Base-by-base conservation (phyloP, 2,113 vertebrate species). In the Dipodomys merriami region DNA sequence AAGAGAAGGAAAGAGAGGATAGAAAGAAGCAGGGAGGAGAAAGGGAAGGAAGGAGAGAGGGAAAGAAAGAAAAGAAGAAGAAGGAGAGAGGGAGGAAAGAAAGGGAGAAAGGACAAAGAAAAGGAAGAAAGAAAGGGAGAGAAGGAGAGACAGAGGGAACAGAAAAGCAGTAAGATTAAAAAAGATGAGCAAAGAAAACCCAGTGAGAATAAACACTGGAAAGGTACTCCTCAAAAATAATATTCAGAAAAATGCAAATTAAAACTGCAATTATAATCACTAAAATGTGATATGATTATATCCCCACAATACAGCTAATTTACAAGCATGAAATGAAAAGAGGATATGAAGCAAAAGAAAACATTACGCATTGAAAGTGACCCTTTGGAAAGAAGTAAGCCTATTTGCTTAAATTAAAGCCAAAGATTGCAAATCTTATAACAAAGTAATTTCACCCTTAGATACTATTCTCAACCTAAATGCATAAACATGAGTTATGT, bases 401-500 rank as follows among this genome's bases (percentile, higher is more conserved):
- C 19, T n/a, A 57, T 30, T 19, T 89, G 83, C 44, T 72, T 69
- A 57, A 53, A 83, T 19, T 73, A 74, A 82, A 91, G 62, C 5
- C 60, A 16, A 93, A 88, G 11, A 46, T 81, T 65, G 8, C 7
- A 80, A 64, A 33, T 71, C 33, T 53, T 91, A 46, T 35, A 35
- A 84, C 39, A 69, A 7, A 80, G n/a, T 35, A 83, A 65, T 84
- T 79, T 96, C 25, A 79, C 73, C 88, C 62, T 29, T 77, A 35
- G 68, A 62, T 88, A 27, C 77, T 65, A 71, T 76, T 57, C 62
- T 57, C 27, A 91, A 27, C 1, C 77, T 76, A 92, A 95, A 68
- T 92, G 35, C 22, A 81, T 57, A 15, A 18, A 71, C 9, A 33
- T 39, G 44, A 91, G 29, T 68, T 69, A 39, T 35, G 53, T 22